Evolutionary conservation across 92 coral and sea anemone genomes (phyloP).

Genomic region (Epizoanthus fatuus): DNA sequence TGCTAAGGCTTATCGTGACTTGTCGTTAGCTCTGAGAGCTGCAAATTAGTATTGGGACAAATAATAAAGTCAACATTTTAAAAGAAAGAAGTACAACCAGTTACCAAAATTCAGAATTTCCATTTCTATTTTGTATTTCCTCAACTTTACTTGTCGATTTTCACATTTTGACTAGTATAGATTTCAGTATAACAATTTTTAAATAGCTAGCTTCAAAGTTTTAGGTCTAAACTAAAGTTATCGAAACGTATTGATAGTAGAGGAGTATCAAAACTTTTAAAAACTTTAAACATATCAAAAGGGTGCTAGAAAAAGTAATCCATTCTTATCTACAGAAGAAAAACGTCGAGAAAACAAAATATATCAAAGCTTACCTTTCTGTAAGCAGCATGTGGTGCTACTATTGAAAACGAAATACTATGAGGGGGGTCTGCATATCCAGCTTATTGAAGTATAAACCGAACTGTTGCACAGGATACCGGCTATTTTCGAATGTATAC

Average conservation of each 20-base stretch:
- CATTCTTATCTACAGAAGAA: constrained; percentile 20
- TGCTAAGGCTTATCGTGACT: constrained; percentile 8
- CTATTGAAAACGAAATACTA: constrained; percentile 1
- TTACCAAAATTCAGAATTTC: background rate
- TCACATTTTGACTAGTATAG: too few species aligned
- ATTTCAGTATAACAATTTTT: too few species aligned
- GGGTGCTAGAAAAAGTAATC: background rate
- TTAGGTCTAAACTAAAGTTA: too few species aligned
- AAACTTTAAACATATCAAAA: too few species aligned
- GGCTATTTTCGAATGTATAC: constrained; percentile 71
- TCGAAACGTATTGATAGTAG: too few species aligned
- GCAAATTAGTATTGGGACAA: background rate
- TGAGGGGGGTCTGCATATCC: constrained; percentile 31
- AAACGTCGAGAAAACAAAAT: background rate
- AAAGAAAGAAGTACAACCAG: background rate
- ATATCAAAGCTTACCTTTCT: background rate
- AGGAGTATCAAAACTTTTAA: too few species aligned
- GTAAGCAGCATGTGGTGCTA: constrained; percentile 24
- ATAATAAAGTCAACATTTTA: background rate
- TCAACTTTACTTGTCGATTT: background rate
- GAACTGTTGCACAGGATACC: constrained; percentile 38
- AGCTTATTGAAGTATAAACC: constrained; percentile 11
- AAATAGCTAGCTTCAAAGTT: too few species aligned
- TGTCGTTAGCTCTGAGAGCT: background rate
- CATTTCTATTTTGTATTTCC: background rate